A percentile compares a stretch with the other conserved stretches of the same genome.
phyloP scores from a whole-genome alignment of 2,888 invertebrate genomes.

The Spisula solida region DNA sequence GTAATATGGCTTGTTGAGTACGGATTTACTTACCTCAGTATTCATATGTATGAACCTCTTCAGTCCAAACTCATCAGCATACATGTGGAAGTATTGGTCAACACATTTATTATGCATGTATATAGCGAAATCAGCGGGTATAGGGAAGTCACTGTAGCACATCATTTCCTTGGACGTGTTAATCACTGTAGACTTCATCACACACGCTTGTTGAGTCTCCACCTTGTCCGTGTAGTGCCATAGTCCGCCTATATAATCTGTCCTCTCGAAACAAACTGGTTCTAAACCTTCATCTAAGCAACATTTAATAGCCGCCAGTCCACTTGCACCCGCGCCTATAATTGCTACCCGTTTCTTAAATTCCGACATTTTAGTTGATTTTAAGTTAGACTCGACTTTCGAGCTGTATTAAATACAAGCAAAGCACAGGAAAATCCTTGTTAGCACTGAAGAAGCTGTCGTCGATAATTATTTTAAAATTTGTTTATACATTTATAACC shows the following conservation, averaged over 20 bases:
- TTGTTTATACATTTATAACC: too few relatives aligned
- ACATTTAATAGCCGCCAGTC: constrained; percentile 82
- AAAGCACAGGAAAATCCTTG: too few relatives aligned
- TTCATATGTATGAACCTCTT: constrained; percentile 82
- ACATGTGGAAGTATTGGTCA: constrained; percentile 85
- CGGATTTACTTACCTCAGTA: constrained; percentile 72
- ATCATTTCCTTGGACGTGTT: constrained; percentile 86
- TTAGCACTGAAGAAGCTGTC: too few relatives aligned
- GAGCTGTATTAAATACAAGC: too few relatives aligned
- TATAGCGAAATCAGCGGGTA: constrained; percentile 83
- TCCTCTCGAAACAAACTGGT: constrained; percentile 84
- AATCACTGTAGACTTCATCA: constrained; percentile 85
- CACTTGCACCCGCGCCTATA: constrained; percentile 83
- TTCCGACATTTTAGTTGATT: background rate
- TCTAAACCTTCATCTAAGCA: constrained; percentile 83
- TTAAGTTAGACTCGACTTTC: background rate
- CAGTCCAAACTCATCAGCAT: constrained; percentile 84
- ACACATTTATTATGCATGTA: constrained; percentile 87
- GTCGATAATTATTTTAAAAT: too few relatives aligned
- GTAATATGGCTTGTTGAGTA: too few relatives aligned
- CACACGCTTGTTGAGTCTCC: constrained; percentile 80
- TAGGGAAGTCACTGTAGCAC: constrained; percentile 87
- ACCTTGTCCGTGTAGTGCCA: constrained; percentile 83
- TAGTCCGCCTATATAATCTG: constrained; percentile 83
- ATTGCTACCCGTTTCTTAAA: constrained; percentile 77